Base-by-base conservation (phyloP, 2,888 invertebrate genomes). In the Callinectes sapidus region DNA sequence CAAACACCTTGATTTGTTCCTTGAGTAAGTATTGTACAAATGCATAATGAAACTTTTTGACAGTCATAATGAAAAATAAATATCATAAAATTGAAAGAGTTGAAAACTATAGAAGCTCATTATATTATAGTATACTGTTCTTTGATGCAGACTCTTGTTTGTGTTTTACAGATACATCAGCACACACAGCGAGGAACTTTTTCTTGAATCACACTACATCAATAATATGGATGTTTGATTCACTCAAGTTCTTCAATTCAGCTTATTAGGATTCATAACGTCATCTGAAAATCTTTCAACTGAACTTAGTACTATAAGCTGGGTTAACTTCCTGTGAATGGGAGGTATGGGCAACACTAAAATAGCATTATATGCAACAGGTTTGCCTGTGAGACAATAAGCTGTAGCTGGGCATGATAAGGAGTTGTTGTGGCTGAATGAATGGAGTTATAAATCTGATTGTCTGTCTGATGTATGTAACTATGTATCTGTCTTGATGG, bases 1-100 rank as follows among this genome's bases (percentile, higher is more conserved):
- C 81, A 92, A 93, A 77, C 94, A 94, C 71, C 89, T 94, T 1
- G 90, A 94, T 13, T 90, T 94, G 14, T 94, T 94, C 89, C 71
- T 94, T 14, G 94, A 94, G 94, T 94, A 91, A 94, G 94, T 92
- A 88, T 18, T 54, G 54, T 48, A 5, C 18, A 61, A 61, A 61
- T 61, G 61, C 5, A 5, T 5, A 61, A 23, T 18, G 18, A 61
- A 61, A 23, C 23, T 61, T 6, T 61, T 61, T n/a, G n/a, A n/a
- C n/a, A 23, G 23, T 71, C 0, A 8, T 28, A 13, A 28, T 71
- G 23, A 28, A 10, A 10, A 71, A 28, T 71, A 28, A 61, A 61
- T 23, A 61, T 23, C 23, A n/a, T 28, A 10, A 10, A 71, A 71
- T 13, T 71, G n/a, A 28, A 71, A 71, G 2, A 13, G 0, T 10